Percentiles rank a stretch among this genome's conserved stretches.
Conservation (phyloP, 2,888 invertebrate genomes). For the Cistogaster globosa region DNA sequence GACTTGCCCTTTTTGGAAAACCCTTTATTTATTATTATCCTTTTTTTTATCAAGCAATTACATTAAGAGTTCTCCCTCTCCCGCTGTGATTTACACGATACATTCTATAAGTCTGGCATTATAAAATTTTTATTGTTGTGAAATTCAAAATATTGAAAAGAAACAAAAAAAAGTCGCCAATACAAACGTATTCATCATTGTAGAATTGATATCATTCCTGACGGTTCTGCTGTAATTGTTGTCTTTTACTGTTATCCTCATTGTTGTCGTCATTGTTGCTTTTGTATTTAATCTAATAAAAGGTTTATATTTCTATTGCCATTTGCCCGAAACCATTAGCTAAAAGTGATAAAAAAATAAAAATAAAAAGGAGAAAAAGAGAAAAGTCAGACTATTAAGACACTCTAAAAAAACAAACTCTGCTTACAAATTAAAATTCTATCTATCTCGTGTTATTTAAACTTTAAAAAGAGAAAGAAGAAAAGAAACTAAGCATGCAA, state of each 20-base stretch:
- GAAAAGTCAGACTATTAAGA: slow-evolving; percentile 14
- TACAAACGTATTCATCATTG: slow-evolving; percentile 22
- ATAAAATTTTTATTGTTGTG: too few species aligned
- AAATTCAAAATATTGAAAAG: background rate
- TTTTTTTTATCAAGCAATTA: slow-evolving; percentile 26
- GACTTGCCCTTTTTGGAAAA: too few species aligned
- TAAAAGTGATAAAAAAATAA: slow-evolving; percentile 26
- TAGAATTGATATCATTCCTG: slow-evolving; percentile 16
- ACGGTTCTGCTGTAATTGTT: slow-evolving; percentile 23
- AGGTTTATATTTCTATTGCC: slow-evolving; percentile 55
- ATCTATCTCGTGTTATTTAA: slow-evolving; percentile 10
- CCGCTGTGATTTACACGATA: slow-evolving; percentile 14
- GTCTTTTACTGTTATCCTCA: background rate
- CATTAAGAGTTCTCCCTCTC: slow-evolving; percentile 39
- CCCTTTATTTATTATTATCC: too few species aligned
- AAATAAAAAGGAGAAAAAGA: background rate
- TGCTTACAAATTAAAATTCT: slow-evolving; percentile 13
- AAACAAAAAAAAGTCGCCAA: slow-evolving; percentile 9
- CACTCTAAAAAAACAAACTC: slow-evolving; percentile 17
- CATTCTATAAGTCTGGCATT: too few species aligned
- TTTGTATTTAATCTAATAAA: slow-evolving; percentile 65
- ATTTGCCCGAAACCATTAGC: slow-evolving; percentile 56
- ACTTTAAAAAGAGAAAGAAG: background rate
- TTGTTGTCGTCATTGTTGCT: slow-evolving; percentile 27
- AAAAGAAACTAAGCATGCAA: background rate